These are phyloP conservation scores for Pteria penguin DNA, from an alignment of 2,888 invertebrate species.

Conservation along the genomic window DNA sequence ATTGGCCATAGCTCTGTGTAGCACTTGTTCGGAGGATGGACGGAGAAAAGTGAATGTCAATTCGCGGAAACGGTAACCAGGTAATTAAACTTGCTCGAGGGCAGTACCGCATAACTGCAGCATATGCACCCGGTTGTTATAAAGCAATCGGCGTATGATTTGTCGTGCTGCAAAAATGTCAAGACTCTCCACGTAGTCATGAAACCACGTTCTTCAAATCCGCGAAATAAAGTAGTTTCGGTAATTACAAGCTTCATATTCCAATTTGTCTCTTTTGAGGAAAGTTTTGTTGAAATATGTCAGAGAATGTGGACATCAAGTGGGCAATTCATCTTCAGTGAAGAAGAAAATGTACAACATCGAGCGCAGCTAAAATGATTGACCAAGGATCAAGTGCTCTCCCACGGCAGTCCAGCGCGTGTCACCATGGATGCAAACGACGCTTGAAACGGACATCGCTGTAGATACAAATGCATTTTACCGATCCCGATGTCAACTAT, in stretches of 20 bases:
- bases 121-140: not conserved
- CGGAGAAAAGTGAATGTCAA: no score
- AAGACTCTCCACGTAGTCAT: not conserved
- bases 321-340: slow-evolving; percentile 23
- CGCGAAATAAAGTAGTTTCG: not conserved
- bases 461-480: not conserved
- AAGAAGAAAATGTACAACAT: slow-evolving; percentile 13
- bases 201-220: not conserved
- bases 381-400: slow-evolving; percentile 5
- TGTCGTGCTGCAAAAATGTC: not conserved
- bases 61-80: no score
- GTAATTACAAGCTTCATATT: slow-evolving; percentile 16
- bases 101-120: not conserved
- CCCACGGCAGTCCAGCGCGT: slow-evolving; percentile 14
- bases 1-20: no score
- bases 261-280: slow-evolving; percentile 20
- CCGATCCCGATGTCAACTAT: not conserved
- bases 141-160: slow-evolving; percentile 1
- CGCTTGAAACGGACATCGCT: not conserved
- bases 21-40: no score
- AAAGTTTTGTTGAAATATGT: slow-evolving; percentile 17
- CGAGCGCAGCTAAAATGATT: not conserved
- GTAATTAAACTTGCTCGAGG: no score
- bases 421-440: slow-evolving; percentile 17
- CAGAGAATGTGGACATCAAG: slow-evolving; percentile 13